Base-by-base conservation (phyloP, 2,113 vertebrate species). In the Petroica traversi region DNA sequence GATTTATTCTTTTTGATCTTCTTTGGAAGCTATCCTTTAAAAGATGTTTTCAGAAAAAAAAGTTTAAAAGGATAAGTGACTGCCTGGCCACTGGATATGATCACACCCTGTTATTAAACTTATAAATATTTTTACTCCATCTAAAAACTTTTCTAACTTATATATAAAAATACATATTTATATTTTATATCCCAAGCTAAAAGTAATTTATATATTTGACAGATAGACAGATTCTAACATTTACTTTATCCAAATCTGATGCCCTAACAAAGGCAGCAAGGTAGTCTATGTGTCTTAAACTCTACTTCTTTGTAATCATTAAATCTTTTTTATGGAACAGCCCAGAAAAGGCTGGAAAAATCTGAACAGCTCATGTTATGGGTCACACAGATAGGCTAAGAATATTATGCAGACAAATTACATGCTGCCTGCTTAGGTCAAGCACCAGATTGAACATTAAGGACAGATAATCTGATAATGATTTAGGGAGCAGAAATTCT, bases 391-490 rank as follows among this genome's bases (percentile, higher is more conserved):
- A 96, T 83, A 87, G 93, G 28, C 51, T 83, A 34, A 85, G 67
- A 85, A 69, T 85, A 68, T 92, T 81, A 66, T 48, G 46, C 77
- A 88, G 66, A 66, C 38, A 89, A 94, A 95, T 92, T 54, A 46
- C 46, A 45, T n/a, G n/a, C 58, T 89, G 71, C 57, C 51, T 85
- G 58, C 54, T 83, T 74, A 88, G 93, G 93, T 69, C 67, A 28
- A 45, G 54, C 83, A 85, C 77, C 94, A 96, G 94, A 95, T 94
- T 96, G 93, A 49, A 83, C 89, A 90, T 97, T 95, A 96, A 95
- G 51, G 51, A 59, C 1, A 79, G 71, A 93, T 93, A 91, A 94
- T 91, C 91, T 52, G 41, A 66, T 78, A 89, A 51, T 94, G 46
- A 96, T 96, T 96, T 96, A 77, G 59, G 77, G 61, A 94, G 66